Evolutionary conservation across 1,140 invertebrate species (phyloP).

Genomic region (Bombyx mori): ASM3026992v2 NC_085119.1:6860001-6860500

Average conservation of each 20-base stretch:
- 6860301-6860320: not conserved
- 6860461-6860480: conserved; percentile 24
- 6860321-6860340: conserved; percentile 1
- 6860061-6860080: conserved; percentile 61
- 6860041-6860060: conserved; percentile 40
- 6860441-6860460: conserved; percentile 28
- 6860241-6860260: conserved; percentile 31
- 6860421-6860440: conserved; percentile 10
- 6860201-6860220: conserved; percentile 61
- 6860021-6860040: conserved; percentile 46
- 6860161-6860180: conserved; percentile 64
- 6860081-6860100: conserved; percentile 67
- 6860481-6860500: conserved; percentile 30
- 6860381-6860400: not conserved
- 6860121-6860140: conserved; percentile 59
- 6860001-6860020: conserved; percentile 45
- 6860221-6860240: conserved; percentile 61
- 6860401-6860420: not conserved
- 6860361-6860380: not conserved
- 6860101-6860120: conserved; percentile 59
- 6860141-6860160: conserved; percentile 69
- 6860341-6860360: conserved; percentile 1
- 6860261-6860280: conserved; percentile 11
- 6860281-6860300: conserved; percentile 3
- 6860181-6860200: conserved; percentile 70